A percentile compares a stretch with the other conserved stretches of the same genome.
These are phyloP conservation scores for Notamacropus eugenii DNA, from an alignment of 2,797 vertebrate species.

Conservation along the genomic window DNA sequence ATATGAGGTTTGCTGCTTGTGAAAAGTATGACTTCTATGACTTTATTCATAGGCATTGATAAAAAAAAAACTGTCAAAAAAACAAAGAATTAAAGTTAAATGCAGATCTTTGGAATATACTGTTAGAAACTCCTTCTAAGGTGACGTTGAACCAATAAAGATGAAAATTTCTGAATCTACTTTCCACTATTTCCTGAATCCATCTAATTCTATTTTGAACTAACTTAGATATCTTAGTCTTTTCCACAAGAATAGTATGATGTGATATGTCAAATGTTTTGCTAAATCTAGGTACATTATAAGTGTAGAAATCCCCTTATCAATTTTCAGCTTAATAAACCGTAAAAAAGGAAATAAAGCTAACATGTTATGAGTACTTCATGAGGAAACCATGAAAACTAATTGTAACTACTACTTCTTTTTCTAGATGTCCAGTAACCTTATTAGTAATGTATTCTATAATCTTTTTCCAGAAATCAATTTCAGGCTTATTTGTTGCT, in stretches of 20 bases:
- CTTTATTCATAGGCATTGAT: neutral
- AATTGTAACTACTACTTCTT: neutral
- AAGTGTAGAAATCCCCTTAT: neutral
- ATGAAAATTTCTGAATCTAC: neutral
- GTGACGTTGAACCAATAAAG: neutral
- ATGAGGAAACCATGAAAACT: neutral
- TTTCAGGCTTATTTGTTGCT: neutral
- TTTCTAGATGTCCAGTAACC: neutral
- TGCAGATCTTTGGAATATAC: neutral
- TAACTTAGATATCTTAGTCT: neutral
- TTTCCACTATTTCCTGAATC: neutral
- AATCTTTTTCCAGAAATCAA: neutral
- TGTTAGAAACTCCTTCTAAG: neutral
- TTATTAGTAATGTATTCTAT: neutral
- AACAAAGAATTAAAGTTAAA: neutral
- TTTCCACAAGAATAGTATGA: neutral
- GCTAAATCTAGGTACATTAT: neutral
- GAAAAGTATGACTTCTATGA: neutral
- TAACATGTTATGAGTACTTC: neutral
- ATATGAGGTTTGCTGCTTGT: neutral
- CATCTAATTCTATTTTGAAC: neutral
- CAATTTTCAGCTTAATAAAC: neutral
- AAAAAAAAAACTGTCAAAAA: neutral
- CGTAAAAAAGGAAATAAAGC: neutral
- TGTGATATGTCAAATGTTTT: neutral